Conservation (phyloP, 2,113 vertebrate species). For the Silurus asotus region DNA sequence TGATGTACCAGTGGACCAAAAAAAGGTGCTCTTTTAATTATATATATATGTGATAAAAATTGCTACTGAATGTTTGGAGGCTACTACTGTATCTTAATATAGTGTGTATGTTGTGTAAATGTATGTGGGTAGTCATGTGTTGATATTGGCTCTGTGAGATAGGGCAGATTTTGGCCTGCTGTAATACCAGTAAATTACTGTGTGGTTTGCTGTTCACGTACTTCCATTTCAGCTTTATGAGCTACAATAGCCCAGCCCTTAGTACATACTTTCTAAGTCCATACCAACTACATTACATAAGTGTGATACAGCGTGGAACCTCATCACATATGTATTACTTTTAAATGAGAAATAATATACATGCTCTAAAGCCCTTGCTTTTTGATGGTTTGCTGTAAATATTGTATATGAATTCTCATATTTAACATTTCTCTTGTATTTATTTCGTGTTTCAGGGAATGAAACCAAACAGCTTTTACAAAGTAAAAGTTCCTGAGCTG, state of each 20-base stretch:
- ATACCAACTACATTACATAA: conserved; percentile 1
- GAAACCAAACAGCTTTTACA: conserved; percentile 96
- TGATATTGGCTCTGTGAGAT: background rate
- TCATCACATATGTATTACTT: background rate
- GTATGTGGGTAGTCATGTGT: background rate
- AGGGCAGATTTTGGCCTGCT: background rate
- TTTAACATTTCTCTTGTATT: conserved; percentile 9
- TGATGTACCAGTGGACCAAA: background rate
- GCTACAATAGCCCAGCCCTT: background rate
- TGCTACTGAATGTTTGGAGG: background rate
- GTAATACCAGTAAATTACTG: background rate
- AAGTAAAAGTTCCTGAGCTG: conserved; percentile 93
- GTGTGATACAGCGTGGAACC: background rate
- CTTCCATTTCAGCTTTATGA: background rate
- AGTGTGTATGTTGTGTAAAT: background rate
- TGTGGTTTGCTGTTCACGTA: background rate
- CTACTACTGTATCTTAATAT: background rate
- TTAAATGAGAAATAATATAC: background rate
- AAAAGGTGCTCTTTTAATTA: background rate
- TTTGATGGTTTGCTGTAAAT: background rate
- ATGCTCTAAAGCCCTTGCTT: background rate
- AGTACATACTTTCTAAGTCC: background rate
- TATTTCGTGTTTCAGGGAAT: conserved; percentile 78
- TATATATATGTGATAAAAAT: background rate
- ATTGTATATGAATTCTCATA: background rate